Evolutionary conservation across 2,888 invertebrate species (phyloP).

Genomic region (Sarcophaga carnaria): DNA sequence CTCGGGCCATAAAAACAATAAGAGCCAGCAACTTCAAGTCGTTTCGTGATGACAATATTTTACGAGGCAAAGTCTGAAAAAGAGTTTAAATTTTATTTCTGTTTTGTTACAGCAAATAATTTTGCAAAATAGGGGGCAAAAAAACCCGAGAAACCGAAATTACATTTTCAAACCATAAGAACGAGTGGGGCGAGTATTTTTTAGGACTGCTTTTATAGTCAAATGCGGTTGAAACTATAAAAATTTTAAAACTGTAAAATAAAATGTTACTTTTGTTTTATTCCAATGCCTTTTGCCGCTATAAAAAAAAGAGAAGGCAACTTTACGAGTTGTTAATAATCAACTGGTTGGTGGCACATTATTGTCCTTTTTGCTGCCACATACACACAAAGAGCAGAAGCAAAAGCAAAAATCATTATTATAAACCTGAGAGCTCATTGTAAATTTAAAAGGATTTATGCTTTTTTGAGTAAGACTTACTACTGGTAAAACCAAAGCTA

Average conservation of each 20-base stretch:
- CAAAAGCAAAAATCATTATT: slow-evolving; percentile 35
- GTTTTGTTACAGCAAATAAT: slow-evolving; percentile 28
- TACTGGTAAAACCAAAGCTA: slow-evolving; percentile 6
- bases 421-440: slow-evolving; percentile 61
- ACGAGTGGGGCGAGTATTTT: background rate
- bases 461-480: slow-evolving; percentile 19
- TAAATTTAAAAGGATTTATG: slow-evolving; percentile 68
- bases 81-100: slow-evolving; percentile 19
- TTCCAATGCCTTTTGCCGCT: background rate
- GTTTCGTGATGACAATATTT: slow-evolving; percentile 45
- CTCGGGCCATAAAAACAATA: slow-evolving; percentile 35
- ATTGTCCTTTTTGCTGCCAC: slow-evolving; percentile 5
- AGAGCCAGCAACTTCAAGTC: background rate
- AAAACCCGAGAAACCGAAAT: background rate
- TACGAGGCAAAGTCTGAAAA: slow-evolving; percentile 31
- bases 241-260: slow-evolving; percentile 23
- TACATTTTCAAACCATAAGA: background rate
- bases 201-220: slow-evolving; percentile 17
- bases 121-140: background rate
- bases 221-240: slow-evolving; percentile 43
- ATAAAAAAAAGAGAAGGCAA: background rate
- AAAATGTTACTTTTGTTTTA: slow-evolving; percentile 45
- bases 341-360: slow-evolving; percentile 59
- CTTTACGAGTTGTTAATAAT: slow-evolving; percentile 64
- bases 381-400: background rate